phyloP scores from a whole-genome alignment of 1,140 invertebrate genomes.

The Drosophila novamexicana region DNA sequence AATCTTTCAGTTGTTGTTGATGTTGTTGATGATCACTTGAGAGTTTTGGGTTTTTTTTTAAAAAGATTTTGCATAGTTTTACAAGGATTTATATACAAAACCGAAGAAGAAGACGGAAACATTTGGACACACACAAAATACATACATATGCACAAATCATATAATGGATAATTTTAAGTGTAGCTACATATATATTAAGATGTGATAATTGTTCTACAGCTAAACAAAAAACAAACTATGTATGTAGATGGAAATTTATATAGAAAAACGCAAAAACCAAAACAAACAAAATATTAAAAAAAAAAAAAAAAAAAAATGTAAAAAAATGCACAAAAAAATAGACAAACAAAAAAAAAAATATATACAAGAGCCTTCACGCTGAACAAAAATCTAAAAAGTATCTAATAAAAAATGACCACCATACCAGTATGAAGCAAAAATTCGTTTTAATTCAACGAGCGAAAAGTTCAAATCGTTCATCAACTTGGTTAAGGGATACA shows the following conservation, averaged over 20 bases:
- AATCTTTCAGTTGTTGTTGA: constrained; percentile 1
- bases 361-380: constrained; percentile 48
- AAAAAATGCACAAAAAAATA: constrained; percentile 36
- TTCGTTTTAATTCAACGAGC: constrained; percentile 1
- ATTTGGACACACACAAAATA: constrained; percentile 33
- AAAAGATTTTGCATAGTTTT: constrained; percentile 22
- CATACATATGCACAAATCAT: constrained; percentile 78
- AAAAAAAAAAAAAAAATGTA: constrained; percentile 20
- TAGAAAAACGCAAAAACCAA: constrained; percentile 13
- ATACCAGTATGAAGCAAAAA: constrained; percentile 60
- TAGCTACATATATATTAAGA: constrained; percentile 73
- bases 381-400: constrained; percentile 61
- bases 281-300: not conserved
- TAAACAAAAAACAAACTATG: constrained; percentile 42
- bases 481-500: no score
- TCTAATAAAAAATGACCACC: constrained; percentile 75
- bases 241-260: constrained; percentile 51
- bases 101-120: not conserved
- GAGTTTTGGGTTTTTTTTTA: not conserved
- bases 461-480: no score
- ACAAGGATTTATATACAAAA: constrained; percentile 38
- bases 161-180: constrained; percentile 77
- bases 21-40: constrained; percentile 12
- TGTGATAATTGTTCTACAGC: constrained; percentile 81
- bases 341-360: constrained; percentile 37